These are phyloP conservation scores for Epiblema foenella DNA, from an alignment of 2,888 invertebrate species.

Conservation along the genomic window DNA sequence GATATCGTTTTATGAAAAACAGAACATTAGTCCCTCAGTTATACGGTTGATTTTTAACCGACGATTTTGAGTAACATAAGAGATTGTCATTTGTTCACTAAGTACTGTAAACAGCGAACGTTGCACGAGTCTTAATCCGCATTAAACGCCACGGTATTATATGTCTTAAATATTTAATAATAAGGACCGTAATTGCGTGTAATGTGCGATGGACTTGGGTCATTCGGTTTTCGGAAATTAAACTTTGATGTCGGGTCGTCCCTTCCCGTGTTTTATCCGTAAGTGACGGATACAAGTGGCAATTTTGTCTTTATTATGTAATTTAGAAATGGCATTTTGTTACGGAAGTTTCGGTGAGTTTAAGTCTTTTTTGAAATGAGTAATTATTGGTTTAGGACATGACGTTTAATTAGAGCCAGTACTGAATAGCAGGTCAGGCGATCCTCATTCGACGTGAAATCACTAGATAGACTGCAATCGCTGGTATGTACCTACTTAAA, in stretches of 20 bases:
- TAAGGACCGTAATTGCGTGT: not conserved
- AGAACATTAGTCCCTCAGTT: not conserved
- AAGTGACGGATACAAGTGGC: conserved; percentile 13
- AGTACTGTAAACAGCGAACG: conserved; percentile 1
- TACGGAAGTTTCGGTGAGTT: not conserved
- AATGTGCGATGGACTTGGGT: not conserved
- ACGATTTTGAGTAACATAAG: not conserved
- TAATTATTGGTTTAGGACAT: not conserved
- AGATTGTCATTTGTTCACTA: not conserved
- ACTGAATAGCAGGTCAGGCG: too few relatives aligned
- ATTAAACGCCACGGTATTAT: not conserved
- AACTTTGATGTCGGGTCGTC: conserved; percentile 23
- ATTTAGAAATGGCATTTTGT: not conserved
- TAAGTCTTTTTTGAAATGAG: not conserved
- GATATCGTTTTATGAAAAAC: not conserved
- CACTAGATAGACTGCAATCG: too few relatives aligned
- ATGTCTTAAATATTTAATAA: not conserved
- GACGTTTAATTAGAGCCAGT: not conserved
- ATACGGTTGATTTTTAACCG: not conserved
- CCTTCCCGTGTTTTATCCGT: conserved; percentile 12
- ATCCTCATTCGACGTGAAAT: too few relatives aligned
- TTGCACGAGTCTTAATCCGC: conserved; percentile 2
- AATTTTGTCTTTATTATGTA: not conserved
- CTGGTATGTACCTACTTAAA: too few relatives aligned
- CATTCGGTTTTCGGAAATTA: not conserved